These are phyloP conservation scores for Caenorhabditis tropicalis DNA, from an alignment of 1,140 invertebrate genomes.

Conservation along the genomic window DNA sequence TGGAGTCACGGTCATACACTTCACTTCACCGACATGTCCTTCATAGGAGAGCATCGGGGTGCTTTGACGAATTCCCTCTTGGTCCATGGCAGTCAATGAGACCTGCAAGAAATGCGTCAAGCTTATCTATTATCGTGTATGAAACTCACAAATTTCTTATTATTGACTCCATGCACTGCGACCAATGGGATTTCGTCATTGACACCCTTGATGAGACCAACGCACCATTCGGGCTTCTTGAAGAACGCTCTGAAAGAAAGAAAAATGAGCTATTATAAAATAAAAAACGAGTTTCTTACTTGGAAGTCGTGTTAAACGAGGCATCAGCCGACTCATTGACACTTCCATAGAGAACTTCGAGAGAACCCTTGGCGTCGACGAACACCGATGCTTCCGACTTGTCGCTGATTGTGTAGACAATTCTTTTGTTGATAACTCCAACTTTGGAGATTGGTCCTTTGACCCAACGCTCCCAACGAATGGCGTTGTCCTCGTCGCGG, in stretches of 20 bases:
- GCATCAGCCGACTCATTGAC: background rate
- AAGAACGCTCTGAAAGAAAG: background rate
- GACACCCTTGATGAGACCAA: background rate
- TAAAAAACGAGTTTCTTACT: background rate
- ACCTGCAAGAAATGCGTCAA: background rate
- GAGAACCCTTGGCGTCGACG: background rate
- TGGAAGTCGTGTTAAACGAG: background rate
- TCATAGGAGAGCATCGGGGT: background rate
- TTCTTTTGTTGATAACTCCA: conserved; percentile 12
- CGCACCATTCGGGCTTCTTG: conserved; percentile 30
- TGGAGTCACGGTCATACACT: background rate
- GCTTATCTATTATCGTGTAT: background rate
- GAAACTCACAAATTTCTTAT: background rate
- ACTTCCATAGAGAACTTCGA: conserved; percentile 14
- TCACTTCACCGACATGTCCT: conserved; percentile 3
- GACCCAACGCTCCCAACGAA: background rate
- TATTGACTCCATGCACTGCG: background rate
- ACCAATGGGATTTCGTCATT: background rate
- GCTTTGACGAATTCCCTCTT: background rate
- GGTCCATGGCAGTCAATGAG: background rate
- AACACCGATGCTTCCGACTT: background rate
- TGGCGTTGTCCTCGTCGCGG: background rate
- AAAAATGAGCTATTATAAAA: background rate
- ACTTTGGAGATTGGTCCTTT: conserved; percentile 1
- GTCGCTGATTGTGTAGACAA: background rate